Evolutionary conservation across 2,888 invertebrate genomes (phyloP), one percentile per base, ranked within the genome.

Genomic region (Tipula unca): DNA sequence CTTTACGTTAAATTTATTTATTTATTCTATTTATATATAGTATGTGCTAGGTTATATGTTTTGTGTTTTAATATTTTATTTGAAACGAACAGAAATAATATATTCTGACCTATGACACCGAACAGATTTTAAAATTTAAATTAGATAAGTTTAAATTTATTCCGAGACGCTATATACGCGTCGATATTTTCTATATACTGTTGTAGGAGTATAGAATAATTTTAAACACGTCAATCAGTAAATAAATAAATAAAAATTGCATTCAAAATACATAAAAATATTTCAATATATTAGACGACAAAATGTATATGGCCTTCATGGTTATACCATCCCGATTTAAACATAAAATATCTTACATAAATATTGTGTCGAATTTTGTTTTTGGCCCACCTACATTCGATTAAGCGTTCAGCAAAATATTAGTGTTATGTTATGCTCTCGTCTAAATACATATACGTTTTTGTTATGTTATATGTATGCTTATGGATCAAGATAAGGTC

Each of bases 401-500:
- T 69, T 69, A 25, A 69, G 69, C 69, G 69, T 25, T 25, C 69
- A 69, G 69, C 69, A 69, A 69, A 69, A 69, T 25, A 13, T 48
- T 20, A 25, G 69, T 69, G 69, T 13, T 69, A 69, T 69, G 69
- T 69, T 69, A 69, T 69, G 69, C 69, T 69, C 25, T 69, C 69
- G 69, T 25, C 69, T 25, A 1, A 8, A 10, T 32, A 32, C 32
- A 39, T 39, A 17, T 48, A 25, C 13, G 69, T 69, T 10, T 69
- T 10, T 69, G 17, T 17, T n/a, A 13, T 69, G 25, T 25, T 69
- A 17, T 17, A 54, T 17, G 25, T 69, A 10, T 69, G 10, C 25
- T 69, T 69, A 69, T 69, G 69, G 69, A 69, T 69, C 69, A 69
- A 20, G 69, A 69, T 69, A 69, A 69, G 69, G 69, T 69, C 69